Evolutionary conservation across 2,888 invertebrate species (phyloP).

Genomic region (Tetramorium bicarinatum): DNA sequence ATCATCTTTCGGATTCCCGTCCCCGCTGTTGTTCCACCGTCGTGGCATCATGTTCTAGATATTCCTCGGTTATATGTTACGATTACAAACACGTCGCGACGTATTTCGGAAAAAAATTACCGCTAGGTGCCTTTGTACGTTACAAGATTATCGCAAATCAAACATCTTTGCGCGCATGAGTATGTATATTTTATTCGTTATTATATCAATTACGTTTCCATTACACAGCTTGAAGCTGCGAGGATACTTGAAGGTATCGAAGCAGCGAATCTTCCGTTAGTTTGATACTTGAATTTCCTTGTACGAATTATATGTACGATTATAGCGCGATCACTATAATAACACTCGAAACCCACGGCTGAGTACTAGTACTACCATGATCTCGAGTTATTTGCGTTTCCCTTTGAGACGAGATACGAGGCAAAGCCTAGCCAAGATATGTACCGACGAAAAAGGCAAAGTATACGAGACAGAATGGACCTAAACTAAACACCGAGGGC

Average conservation of each 20-base stretch:
- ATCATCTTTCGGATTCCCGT: slow-evolving; percentile 37
- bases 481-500: slow-evolving; percentile 74
- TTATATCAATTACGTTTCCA: slow-evolving; percentile 49
- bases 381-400: slow-evolving; percentile 74
- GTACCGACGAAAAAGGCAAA: slow-evolving; percentile 42
- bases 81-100: slow-evolving; percentile 16
- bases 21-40: slow-evolving; percentile 12
- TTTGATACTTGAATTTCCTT: slow-evolving; percentile 47
- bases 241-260: slow-evolving; percentile 26
- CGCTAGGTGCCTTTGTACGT: no score
- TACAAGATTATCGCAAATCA: neutral
- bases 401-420: slow-evolving; percentile 70
- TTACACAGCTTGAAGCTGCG: slow-evolving; percentile 24
- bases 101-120: slow-evolving; percentile 1
- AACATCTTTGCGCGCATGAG: slow-evolving; percentile 6
- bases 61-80: slow-evolving; percentile 9
- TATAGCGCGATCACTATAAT: slow-evolving; percentile 56
- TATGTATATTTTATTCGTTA: slow-evolving; percentile 27
- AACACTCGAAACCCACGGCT: slow-evolving; percentile 63
- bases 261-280: slow-evolving; percentile 32
- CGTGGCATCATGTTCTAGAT: slow-evolving; percentile 18
- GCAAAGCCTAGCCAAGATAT: slow-evolving; percentile 48
- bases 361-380: slow-evolving; percentile 25
- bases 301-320: slow-evolving; percentile 42
- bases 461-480: slow-evolving; percentile 60